Evolutionary conservation across 2,888 invertebrate genomes (phyloP), one percentile per base, ranked within the genome.

Genomic region (Meliscaeva auricollis): DNA sequence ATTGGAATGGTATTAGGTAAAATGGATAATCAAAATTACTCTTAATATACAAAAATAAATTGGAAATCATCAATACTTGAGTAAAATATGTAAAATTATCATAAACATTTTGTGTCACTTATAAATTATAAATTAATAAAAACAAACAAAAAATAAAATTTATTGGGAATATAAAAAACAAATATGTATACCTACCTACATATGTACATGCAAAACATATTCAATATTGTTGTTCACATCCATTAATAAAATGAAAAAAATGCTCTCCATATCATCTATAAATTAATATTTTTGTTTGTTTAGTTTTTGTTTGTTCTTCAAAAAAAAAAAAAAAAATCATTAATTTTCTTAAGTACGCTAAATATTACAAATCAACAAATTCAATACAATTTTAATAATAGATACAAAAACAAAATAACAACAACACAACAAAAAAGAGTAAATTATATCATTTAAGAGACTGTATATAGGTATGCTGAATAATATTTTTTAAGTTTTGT

Each of bases 401-500:
- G 69, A 70, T 66, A 76, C 54, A 26, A 79, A 66, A 72, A n/a
- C n/a, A n/a, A n/a, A n/a, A n/a, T n/a, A n/a, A n/a, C n/a, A n/a
- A n/a, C n/a, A n/a, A n/a, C n/a, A n/a, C 13, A 46, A 54, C 22
- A 35, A 58, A 38, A 66, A 80, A 73, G 62, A 73, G 50, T 74
- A 52, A 52, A 84, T 64, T 46, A 64, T 84, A 84, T 80, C 84
- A 84, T 84, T 84, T 84, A 84, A 84, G 84, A 84, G 84, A 84
- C 80, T 84, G 84, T 84, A 84, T 54, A 84, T 84, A 84, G 70
- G 80, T 75, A 84, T 80, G 84, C 84, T 80, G 75, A 79, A 84
- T 70, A 84, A 75, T 75, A 60, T 30, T 72, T 84, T 80, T 84
- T 80, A 50, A 64, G 62, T 81, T 81, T 72, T 76, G 70, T 70